These are phyloP conservation scores for Philypnodon macrostomus DNA, from an alignment of 2,797 vertebrate genomes.

Conservation along the genomic window DNA sequence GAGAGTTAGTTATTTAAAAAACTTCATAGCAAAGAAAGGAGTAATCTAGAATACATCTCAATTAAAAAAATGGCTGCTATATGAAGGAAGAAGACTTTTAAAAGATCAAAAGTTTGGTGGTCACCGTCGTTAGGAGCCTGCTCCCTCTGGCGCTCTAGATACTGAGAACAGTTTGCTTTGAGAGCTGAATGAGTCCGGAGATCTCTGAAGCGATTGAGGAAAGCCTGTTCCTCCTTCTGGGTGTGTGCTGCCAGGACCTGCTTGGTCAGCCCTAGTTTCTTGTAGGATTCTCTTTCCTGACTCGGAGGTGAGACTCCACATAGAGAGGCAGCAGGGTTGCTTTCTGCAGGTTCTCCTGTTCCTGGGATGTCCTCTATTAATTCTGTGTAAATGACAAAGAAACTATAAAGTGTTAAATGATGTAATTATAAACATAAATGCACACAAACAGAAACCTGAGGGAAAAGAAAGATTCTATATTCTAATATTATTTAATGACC, in stretches of 20 bases:
- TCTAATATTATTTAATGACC: too few species aligned
- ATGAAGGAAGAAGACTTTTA: neutral
- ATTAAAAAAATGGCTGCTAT: neutral
- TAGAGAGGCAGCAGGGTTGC: conserved; percentile 35
- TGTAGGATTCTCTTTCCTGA: conserved; percentile 85
- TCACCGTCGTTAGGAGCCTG: conserved; percentile 56
- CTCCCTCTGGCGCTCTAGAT: conserved; percentile 69
- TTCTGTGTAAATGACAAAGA: conserved; percentile 70
- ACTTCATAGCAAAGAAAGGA: neutral
- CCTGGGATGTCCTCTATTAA: conserved; percentile 81
- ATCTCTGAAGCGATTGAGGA: conserved; percentile 85
- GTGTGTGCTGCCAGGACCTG: conserved; percentile 92
- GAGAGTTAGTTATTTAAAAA: neutral
- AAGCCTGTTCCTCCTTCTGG: conserved; percentile 91
- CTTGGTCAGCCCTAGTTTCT: conserved; percentile 89
- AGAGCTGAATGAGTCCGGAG: conserved; percentile 74
- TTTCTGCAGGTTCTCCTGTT: conserved; percentile 74
- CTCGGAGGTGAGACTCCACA: conserved; percentile 58
- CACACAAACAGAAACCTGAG: neutral
- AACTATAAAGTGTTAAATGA: neutral
- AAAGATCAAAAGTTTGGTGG: conserved; percentile 5
- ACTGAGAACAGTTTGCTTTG: conserved; percentile 81
- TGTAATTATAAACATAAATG: neutral
- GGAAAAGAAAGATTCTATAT: too few species aligned
- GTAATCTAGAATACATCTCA: neutral